phyloP scores from a whole-genome alignment of 2,888 invertebrate species.

The Ommatoiulus sabulosus region DNA sequence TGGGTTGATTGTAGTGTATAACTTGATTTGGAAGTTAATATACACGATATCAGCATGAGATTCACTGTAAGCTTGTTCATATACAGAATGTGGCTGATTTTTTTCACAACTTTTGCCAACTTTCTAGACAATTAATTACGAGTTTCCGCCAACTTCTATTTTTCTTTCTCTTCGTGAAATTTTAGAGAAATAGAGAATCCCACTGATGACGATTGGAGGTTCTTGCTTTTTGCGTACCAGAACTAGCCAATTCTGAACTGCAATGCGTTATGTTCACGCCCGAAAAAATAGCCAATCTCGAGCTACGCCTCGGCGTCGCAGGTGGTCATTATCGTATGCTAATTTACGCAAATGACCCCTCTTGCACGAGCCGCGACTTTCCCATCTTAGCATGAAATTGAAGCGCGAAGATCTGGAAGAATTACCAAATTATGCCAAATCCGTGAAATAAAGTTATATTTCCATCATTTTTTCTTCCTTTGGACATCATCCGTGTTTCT shows the following conservation, averaged over 20 bases:
- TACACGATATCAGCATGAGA: too few species aligned
- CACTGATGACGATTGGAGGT: neutral
- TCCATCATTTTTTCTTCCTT: neutral
- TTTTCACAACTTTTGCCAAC: neutral
- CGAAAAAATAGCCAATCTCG: neutral
- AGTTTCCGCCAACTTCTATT: neutral
- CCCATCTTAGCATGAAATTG: neutral
- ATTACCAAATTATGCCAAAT: constrained; percentile 39
- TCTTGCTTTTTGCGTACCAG: neutral
- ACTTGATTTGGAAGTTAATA: too few species aligned
- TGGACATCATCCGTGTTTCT: constrained; percentile 2
- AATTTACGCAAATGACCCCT: constrained; percentile 44
- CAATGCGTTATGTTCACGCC: neutral
- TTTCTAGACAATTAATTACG: too few species aligned
- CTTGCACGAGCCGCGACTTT: neutral
- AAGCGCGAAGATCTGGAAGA: constrained; percentile 44
- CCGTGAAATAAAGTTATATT: neutral
- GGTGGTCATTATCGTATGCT: constrained; percentile 33
- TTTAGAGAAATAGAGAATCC: neutral
- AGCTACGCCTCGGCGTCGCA: neutral
- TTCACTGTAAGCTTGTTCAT: too few species aligned
- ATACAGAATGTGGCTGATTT: too few species aligned
- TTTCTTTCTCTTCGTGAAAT: neutral
- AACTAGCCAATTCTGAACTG: neutral
- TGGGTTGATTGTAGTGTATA: too few species aligned